phyloP scores from a whole-genome alignment of 2,888 invertebrate genomes.

The Dryobotodes eremita region DNA sequence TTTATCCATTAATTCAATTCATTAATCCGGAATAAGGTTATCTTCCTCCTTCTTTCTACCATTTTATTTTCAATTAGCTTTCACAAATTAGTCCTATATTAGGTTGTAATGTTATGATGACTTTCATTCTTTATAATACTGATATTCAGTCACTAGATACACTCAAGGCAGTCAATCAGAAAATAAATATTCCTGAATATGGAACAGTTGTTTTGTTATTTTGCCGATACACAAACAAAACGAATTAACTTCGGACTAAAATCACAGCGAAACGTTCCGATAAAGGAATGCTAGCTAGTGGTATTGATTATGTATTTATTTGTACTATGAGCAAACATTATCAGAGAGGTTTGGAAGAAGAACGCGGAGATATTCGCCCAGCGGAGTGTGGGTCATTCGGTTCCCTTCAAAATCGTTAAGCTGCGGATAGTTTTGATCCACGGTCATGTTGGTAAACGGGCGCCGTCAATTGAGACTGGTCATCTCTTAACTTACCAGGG shows the following conservation, averaged over 20 bases:
- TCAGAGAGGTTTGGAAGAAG: not conserved
- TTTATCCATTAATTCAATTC: not conserved
- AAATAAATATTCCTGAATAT: conserved; percentile 32
- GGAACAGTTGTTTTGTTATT: conserved; percentile 27
- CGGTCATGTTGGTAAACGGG: too few species aligned
- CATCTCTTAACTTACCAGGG: too few species aligned
- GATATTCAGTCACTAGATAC: not conserved
- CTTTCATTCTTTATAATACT: not conserved
- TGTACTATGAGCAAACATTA: not conserved
- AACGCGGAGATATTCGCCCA: not conserved
- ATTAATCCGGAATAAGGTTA: not conserved
- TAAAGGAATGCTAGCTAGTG: not conserved
- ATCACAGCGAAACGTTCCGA: conserved; percentile 22
- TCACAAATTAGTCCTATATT: not conserved
- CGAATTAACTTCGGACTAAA: conserved; percentile 8
- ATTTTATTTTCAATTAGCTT: not conserved
- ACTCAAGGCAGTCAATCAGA: not conserved
- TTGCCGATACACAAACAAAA: conserved; percentile 16
- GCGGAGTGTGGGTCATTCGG: too few species aligned
- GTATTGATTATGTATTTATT: not conserved
- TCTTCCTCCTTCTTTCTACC: not conserved
- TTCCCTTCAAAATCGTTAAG: too few species aligned
- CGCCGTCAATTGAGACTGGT: too few species aligned
- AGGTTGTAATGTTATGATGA: not conserved
- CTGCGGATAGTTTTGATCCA: too few species aligned